Base-by-base conservation (phyloP, 2,888 invertebrate genomes). In the Melangyna quadrimaculata region DNA sequence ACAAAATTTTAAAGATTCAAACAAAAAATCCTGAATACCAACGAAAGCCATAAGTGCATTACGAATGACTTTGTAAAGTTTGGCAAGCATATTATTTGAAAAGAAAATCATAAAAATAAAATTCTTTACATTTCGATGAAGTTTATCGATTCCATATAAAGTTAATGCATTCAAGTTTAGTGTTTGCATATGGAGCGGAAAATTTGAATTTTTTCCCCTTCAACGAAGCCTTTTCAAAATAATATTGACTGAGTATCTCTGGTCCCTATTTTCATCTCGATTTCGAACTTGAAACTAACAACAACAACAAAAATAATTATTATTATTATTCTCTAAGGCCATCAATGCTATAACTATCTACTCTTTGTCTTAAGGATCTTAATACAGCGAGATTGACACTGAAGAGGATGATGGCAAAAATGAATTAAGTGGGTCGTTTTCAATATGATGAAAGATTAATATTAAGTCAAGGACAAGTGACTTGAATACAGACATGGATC, bases 371-470 rank as follows among this genome's bases (percentile, higher is more conserved):
- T 63, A 43, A 59, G 43, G 61, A 63, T 63, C n/a, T 43, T 17
- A 27, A 27, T 14, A 51, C 5, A 59, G 3, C 17, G 3, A 81
- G 63, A 75, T 51, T 59, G 75, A 51, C 57, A 75, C 8, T 22
- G 48, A 35, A 29, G 24, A 57, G 22, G 35, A 55, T 12, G 43
- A 43, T 17, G 40, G 40, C 0, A 27, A 24, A 71, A 78, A 57
- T 65, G 48, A 65, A 75, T 71, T 81, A 71, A 77, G 65, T 40
- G 40, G 71, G 70, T 81, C 65, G 57, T 75, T 63, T 63, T 75
- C 81, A 80, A 80, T 75, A 70, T 75, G 63, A 70, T 63, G 55
- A 43, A 59, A 63, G 81, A 81, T 75, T 81, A 81, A 75, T 75
- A 75, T 81, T 65, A 45, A 69, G 37, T 43, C 32, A 65, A 72